Evolutionary conservation across 2,113 vertebrate genomes (phyloP), one percentile per base, ranked within the genome.

Genomic region (Poeciliopsis occidentalis): DNA sequence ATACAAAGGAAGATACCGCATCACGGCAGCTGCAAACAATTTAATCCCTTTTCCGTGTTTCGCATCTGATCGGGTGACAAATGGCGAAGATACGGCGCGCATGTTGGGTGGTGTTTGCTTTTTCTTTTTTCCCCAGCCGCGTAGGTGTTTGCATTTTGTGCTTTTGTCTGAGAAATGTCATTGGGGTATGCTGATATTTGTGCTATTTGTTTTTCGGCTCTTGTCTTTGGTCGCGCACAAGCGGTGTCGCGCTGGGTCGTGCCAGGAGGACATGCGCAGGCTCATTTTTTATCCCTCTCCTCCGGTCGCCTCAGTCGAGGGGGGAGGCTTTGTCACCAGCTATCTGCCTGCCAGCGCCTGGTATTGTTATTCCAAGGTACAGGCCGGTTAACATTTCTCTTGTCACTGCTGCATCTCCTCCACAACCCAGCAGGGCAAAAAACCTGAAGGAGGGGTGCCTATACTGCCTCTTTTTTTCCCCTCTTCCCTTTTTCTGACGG

Each of bases 351-450:
- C 82, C 91, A 86, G 82, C 31, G 24, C 67, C 60, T 57, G 66
- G 80, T 79, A 84, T 93, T 90, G 91, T 92, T 92, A 89, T 89
- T 91, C 86, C 81, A 86, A 87, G 78, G 82, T 87, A 83, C 84
- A 81, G 82, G 75, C 75, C 65, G n/a, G 86, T 92, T 90, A 90
- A 87, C 87, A 90, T 88, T 88, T 84, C 88, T 89, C 82, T 87
- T 89, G 89, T 91, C 89, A 87, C 83, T 61, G 76, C 85, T 64
- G 75, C 85, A 87, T 86, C 82, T 84, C 60, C 67, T 60, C 41
- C 60, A 71, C 69, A 79, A 77, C 71, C 71, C 54, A 61, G 17
- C 60, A 27, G 44, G 51, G 2, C 10, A 1, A 62, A n/a, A 11
- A 67, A 64, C 1, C 41, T 19, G 11, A 30, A 75, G 24, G 67